phyloP scores from a whole-genome alignment of 1,140 invertebrate genomes.

The Achatina immaculata region DNA sequence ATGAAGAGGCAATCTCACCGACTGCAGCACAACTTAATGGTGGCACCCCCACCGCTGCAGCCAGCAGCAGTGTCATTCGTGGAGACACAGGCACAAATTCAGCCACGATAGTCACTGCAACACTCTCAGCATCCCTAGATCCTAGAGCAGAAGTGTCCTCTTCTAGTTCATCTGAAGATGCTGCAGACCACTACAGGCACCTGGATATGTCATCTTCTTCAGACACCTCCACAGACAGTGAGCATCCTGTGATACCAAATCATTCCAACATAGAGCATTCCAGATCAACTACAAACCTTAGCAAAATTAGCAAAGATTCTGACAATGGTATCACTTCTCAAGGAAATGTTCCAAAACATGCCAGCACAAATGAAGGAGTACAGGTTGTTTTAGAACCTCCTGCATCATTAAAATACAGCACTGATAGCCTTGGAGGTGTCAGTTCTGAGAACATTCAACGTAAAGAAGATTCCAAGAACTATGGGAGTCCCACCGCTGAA shows the following conservation, averaged over 20 bases:
- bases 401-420: neutral
- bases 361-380: neutral
- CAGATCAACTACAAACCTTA: neutral
- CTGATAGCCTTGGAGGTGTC: neutral
- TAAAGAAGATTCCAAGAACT: neutral
- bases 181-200: neutral
- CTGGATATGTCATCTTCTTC: conserved; percentile 14
- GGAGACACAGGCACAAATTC: neutral
- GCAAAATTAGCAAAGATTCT: neutral
- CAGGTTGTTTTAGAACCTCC: neutral
- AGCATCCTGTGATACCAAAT: neutral
- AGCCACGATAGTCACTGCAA: neutral
- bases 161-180: conserved; percentile 24
- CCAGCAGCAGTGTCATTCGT: neutral
- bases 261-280: neutral
- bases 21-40: neutral
- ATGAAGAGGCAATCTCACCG: conserved; percentile 6
- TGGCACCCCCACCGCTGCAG: neutral
- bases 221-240: conserved; percentile 1
- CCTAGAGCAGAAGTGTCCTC: conserved; percentile 21
- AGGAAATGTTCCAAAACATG: neutral
- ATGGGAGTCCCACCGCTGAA: neutral
- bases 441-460: neutral
- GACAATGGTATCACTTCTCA: neutral
- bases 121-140: conserved; percentile 13